Evolutionary conservation across 2,888 invertebrate species (phyloP).

Genomic region (Thera britannica): DNA sequence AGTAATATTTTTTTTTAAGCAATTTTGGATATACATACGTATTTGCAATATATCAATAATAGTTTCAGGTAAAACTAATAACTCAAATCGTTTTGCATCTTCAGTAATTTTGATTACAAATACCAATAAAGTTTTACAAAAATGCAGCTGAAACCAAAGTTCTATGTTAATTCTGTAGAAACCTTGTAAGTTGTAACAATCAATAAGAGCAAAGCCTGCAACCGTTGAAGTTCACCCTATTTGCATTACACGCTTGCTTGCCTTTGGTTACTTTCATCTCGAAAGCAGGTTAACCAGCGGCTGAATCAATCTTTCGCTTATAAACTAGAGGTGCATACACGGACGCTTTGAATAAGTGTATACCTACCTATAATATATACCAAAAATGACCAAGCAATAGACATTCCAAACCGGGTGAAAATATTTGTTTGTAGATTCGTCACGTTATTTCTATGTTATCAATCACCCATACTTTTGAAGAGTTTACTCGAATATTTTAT

Average conservation of each 20-base stretch:
- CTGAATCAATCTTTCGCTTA: not conserved
- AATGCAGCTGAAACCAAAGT: constrained; percentile 30
- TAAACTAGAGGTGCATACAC: no score
- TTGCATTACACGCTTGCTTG: constrained; percentile 58
- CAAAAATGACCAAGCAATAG: no score
- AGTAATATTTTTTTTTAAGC: no score
- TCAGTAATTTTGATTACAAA: constrained; percentile 3
- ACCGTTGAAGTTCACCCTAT: constrained; percentile 60
- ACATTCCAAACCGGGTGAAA: no score
- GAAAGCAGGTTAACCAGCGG: constrained; percentile 8
- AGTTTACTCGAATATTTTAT: no score
- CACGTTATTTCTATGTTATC: no score
- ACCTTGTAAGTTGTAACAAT: constrained; percentile 53
- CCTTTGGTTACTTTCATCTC: constrained; percentile 8
- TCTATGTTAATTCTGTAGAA: constrained; percentile 29
- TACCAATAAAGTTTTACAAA: constrained; percentile 22
- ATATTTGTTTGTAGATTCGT: no score
- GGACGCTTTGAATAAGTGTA: no score
- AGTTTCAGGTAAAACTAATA: not conserved
- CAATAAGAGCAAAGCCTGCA: constrained; percentile 58
- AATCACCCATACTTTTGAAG: no score
- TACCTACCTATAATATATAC: no score
- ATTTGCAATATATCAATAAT: no score
- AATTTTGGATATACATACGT: no score
- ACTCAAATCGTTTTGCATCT: not conserved